Evolutionary conservation across 2,888 invertebrate species (phyloP).

Genomic region (Melanotus villosus): DNA sequence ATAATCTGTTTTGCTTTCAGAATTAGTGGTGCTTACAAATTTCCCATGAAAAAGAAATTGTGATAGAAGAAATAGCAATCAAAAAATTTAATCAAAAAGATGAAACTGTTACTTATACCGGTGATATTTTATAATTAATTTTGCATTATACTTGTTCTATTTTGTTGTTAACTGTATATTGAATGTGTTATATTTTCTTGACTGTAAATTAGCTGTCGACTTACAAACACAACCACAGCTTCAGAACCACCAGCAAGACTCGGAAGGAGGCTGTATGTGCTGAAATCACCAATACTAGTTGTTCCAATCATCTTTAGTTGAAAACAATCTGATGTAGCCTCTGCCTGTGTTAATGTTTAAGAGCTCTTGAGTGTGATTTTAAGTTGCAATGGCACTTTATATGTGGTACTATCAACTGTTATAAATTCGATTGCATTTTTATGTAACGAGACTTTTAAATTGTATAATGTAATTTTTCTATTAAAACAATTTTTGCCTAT

Average conservation of each 20-base stretch:
- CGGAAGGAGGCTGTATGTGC: constrained; percentile 88
- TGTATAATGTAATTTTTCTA: constrained; percentile 53
- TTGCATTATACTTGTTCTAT: too few species aligned
- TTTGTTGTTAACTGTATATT: too few species aligned
- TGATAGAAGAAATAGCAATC: too few species aligned
- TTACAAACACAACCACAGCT: constrained; percentile 86
- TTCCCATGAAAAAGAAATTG: too few species aligned
- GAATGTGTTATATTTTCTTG: constrained; percentile 57
- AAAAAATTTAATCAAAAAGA: too few species aligned
- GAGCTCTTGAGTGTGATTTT: constrained; percentile 64
- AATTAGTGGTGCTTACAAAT: too few species aligned
- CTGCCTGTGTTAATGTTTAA: constrained; percentile 61
- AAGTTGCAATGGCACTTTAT: constrained; percentile 59
- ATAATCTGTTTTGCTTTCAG: too few species aligned
- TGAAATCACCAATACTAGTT: constrained; percentile 67
- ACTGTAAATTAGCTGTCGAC: constrained; percentile 77
- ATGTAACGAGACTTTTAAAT: constrained; percentile 49
- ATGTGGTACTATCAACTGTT: constrained; percentile 57
- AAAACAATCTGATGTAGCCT: constrained; percentile 60
- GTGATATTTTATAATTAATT: too few species aligned
- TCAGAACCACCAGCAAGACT: constrained; percentile 84
- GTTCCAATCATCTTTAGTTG: constrained; percentile 51
- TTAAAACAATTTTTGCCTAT: constrained; percentile 54
- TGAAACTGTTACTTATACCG: too few species aligned
- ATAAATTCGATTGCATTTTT: constrained; percentile 55